These are phyloP conservation scores for Capitulum mitella DNA, from an alignment of 2,888 invertebrate genomes.

Conservation along the genomic window DNA sequence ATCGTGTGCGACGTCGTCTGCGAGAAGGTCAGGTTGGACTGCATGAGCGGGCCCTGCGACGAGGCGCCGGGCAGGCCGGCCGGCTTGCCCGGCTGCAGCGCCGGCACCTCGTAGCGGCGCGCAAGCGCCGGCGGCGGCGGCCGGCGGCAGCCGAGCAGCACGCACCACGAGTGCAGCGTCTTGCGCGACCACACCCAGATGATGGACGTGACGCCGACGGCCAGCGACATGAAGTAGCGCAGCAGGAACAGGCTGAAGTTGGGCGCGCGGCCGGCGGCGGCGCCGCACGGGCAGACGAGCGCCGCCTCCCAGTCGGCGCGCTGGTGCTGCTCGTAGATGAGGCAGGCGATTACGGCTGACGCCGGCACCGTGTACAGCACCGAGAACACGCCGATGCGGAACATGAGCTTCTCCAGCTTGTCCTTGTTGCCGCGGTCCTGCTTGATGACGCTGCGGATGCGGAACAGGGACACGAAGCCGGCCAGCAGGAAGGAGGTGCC, in stretches of 20 bases:
- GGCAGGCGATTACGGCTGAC: conserved; percentile 77
- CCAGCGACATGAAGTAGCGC: conserved; percentile 82
- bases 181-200: conserved; percentile 97
- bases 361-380: conserved; percentile 89
- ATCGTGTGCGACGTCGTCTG: conserved; percentile 7
- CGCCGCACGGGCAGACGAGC: conserved; percentile 59
- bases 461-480: conserved; percentile 85
- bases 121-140: conserved; percentile 2
- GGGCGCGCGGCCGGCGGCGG: conserved; percentile 32
- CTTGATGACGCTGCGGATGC: conserved; percentile 85
- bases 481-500: conserved; percentile 85
- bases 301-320: conserved; percentile 82
- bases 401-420: conserved; percentile 91
- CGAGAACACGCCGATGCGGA: conserved; percentile 54
- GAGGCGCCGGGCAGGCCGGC: background rate
- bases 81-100: background rate
- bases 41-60: conserved; percentile 13
- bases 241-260: conserved; percentile 40
- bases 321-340: conserved; percentile 76
- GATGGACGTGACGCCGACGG: conserved; percentile 92
- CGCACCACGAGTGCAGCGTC: conserved; percentile 80
- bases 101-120: background rate
- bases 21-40: conserved; percentile 16
- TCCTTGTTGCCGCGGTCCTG: conserved; percentile 65
- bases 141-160: background rate